A percentile compares a stretch with the other conserved stretches of the same genome.
phyloP scores from a whole-genome alignment of 2,888 invertebrate genomes.

The Hypsopygia costalis region DNA sequence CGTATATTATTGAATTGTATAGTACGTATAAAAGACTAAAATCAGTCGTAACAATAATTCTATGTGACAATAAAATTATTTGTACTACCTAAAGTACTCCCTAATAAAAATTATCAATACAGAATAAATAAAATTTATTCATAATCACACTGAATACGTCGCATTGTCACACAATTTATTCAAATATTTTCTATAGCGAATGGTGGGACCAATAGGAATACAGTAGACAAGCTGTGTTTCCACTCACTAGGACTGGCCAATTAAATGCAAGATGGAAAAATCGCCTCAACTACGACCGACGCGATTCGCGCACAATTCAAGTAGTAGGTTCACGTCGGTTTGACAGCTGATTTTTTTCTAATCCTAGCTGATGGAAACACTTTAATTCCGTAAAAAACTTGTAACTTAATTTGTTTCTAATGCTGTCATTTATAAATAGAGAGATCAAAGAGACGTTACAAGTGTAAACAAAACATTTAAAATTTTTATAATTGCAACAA shows the following conservation, averaged over 20 bases:
- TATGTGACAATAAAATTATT: background rate
- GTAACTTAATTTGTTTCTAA: background rate
- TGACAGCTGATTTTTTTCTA: too few relatives aligned
- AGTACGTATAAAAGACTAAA: constrained; percentile 2
- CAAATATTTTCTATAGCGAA: background rate
- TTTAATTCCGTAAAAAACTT: background rate
- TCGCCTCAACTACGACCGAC: too few relatives aligned
- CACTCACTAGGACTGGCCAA: background rate
- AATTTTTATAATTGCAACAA: background rate
- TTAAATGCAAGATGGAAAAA: background rate
- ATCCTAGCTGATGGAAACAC: background rate
- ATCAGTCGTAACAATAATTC: constrained; percentile 1
- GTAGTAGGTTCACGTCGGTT: too few relatives aligned
- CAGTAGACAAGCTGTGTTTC: background rate
- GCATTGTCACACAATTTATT: background rate
- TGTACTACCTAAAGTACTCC: background rate
- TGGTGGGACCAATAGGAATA: background rate
- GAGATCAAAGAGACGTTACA: background rate
- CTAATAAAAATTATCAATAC: background rate
- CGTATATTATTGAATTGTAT: constrained; percentile 3
- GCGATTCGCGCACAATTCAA: too few relatives aligned
- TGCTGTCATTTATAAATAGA: background rate
- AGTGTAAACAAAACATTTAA: background rate
- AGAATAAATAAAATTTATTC: background rate
- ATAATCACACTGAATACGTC: background rate